phyloP scores from a whole-genome alignment of 2,888 invertebrate species.

The Hydrotaea cyrtoneurina region DNA sequence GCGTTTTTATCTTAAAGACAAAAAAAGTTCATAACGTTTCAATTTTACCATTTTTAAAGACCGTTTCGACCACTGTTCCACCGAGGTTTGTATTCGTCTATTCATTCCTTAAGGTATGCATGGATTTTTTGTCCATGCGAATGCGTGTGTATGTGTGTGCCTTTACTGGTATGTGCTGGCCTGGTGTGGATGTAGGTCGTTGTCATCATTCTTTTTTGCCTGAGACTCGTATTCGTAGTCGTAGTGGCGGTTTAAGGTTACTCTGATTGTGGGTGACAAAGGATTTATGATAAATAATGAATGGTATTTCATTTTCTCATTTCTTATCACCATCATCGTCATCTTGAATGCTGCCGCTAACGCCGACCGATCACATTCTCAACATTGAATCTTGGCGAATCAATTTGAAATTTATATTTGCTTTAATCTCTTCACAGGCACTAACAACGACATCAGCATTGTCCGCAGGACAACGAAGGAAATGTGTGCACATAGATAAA shows the following conservation, averaged over 20 bases:
- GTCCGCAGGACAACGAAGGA: not conserved
- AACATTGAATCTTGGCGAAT: constrained; percentile 35
- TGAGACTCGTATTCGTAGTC: too few species aligned
- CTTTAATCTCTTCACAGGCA: constrained; percentile 6
- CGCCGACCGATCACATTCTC: constrained; percentile 1
- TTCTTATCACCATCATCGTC: not conserved
- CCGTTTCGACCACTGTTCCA: not conserved
- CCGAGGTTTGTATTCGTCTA: not conserved
- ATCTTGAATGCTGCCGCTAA: not conserved
- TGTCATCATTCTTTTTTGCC: constrained; percentile 21
- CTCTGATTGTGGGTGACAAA: constrained; percentile 56
- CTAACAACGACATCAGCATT: too few species aligned
- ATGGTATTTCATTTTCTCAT: constrained; percentile 5
- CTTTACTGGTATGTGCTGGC: not conserved
- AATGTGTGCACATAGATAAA: not conserved
- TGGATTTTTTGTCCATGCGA: constrained; percentile 6
- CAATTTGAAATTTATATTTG: not conserved
- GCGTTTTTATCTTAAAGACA: too few species aligned
- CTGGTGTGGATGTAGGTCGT: constrained; percentile 35
- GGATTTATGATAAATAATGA: constrained; percentile 53
- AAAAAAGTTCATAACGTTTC: too few species aligned
- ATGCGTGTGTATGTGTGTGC: not conserved
- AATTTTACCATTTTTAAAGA: too few species aligned
- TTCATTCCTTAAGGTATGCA: not conserved
- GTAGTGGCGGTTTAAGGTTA: constrained; percentile 53